A percentile compares a stretch with the other conserved stretches of the same genome.
phyloP scores from a whole-genome alignment of 2,888 invertebrate species.

The Bellardia bayeri region DNA sequence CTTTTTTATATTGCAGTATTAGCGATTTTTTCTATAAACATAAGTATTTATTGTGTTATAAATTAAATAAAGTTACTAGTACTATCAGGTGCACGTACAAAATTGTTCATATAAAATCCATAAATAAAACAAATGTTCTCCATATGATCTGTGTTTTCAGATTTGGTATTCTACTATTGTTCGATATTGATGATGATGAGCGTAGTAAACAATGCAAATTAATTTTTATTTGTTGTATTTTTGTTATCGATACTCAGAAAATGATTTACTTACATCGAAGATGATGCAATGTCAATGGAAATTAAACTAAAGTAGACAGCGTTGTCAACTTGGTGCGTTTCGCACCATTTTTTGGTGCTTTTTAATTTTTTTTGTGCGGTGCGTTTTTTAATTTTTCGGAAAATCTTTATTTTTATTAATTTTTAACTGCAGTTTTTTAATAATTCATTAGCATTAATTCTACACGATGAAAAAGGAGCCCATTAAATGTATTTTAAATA shows the following conservation, averaged over 20 bases:
- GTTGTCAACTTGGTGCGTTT: too few relatives aligned
- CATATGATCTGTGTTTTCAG: slow-evolving; percentile 48
- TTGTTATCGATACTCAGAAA: slow-evolving; percentile 8
- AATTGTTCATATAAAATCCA: not conserved
- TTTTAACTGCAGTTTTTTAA: too few relatives aligned
- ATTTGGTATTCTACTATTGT: slow-evolving; percentile 52
- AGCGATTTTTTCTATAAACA: too few relatives aligned
- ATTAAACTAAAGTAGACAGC: not conserved
- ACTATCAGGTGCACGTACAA: slow-evolving; percentile 35
- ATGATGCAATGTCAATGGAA: slow-evolving; percentile 8
- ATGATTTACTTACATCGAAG: slow-evolving; percentile 44
- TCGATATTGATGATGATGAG: slow-evolving; percentile 38
- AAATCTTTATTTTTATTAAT: too few relatives aligned
- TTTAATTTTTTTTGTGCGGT: too few relatives aligned
- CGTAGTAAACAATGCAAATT: slow-evolving; percentile 56
- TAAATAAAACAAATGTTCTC: slow-evolving; percentile 27
- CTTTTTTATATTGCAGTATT: slow-evolving; percentile 44
- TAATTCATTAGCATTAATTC: too few relatives aligned
- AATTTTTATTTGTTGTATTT: not conserved
- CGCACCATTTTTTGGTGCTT: too few relatives aligned
- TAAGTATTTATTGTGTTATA: slow-evolving; percentile 14
- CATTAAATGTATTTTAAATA: too few relatives aligned
- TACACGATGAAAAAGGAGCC: too few relatives aligned
- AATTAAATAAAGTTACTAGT: slow-evolving; percentile 34
- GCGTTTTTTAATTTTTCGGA: too few relatives aligned